Evolutionary conservation across 1,140 invertebrate species (phyloP).

Genomic region (Cherax quadricarinatus): DNA sequence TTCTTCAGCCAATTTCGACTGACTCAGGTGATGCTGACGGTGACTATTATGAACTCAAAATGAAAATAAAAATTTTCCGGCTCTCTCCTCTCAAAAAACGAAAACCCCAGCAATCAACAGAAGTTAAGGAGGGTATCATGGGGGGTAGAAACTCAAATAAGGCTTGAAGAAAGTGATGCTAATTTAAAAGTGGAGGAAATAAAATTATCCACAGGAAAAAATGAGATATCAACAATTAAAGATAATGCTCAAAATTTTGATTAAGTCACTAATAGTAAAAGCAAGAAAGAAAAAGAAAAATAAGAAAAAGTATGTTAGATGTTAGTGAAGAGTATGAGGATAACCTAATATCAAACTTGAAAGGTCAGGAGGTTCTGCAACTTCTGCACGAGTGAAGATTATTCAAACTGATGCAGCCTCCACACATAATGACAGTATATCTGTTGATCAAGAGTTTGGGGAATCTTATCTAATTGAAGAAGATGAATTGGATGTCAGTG

Average conservation of each 20-base stretch:
- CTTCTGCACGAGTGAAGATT: conserved; percentile 15
- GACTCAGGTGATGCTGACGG: neutral
- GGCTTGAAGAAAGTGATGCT: conserved; percentile 49
- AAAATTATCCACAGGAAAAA: conserved; percentile 32
- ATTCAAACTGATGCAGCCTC: neutral
- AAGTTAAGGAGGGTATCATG: conserved; percentile 38
- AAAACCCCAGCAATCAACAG: neutral
- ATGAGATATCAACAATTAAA: neutral
- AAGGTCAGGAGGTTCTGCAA: conserved; percentile 28
- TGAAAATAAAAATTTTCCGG: conserved; percentile 58
- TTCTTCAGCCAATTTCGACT: conserved; percentile 13
- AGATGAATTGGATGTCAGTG: too few species aligned
- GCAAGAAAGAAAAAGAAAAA: neutral
- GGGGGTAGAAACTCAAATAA: conserved; percentile 56
- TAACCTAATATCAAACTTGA: neutral
- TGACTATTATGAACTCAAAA: conserved; percentile 54
- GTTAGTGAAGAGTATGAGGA: conserved; percentile 8
- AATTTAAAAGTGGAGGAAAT: conserved; percentile 36
- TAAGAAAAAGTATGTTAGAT: neutral
- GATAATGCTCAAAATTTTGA: neutral
- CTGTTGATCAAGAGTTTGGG: neutral
- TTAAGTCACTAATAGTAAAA: neutral
- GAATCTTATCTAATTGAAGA: neutral
- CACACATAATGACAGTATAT: neutral
- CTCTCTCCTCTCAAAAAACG: conserved; percentile 45